Evolutionary conservation across 2,797 vertebrate species (phyloP).

Genomic region (Pangasius macronema): DNA sequence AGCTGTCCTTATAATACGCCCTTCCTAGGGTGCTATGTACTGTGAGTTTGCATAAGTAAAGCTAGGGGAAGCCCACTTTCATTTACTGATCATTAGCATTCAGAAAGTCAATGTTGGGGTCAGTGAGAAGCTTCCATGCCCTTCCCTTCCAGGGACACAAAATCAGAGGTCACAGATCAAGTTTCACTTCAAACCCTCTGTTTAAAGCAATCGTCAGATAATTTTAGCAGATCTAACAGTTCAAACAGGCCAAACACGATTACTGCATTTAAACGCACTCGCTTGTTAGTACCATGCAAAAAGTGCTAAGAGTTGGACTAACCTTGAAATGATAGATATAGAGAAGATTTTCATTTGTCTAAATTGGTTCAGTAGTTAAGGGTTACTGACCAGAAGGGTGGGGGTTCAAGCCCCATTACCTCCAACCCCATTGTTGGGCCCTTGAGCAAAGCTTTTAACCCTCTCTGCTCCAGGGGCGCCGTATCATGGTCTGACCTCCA

Average conservation of each 20-base stretch:
- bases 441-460: neutral
- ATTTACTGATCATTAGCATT: constrained; percentile 28
- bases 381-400: neutral
- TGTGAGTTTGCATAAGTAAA: neutral
- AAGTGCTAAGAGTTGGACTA: neutral
- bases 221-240: constrained; percentile 2
- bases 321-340: neutral
- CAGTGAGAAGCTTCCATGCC: constrained; percentile 5
- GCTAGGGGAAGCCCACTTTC: neutral
- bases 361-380: constrained; percentile 1
- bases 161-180: neutral
- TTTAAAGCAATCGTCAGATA: neutral
- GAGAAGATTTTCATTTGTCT: neutral
- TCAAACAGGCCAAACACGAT: neutral
- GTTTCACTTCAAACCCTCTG: neutral
- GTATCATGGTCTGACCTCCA: neutral
- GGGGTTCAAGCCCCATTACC: neutral
- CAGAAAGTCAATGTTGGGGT: constrained; percentile 3
- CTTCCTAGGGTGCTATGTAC: constrained; percentile 27
- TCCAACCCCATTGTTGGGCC: neutral
- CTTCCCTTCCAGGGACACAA: neutral
- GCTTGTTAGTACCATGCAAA: no score
- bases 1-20: constrained; percentile 6
- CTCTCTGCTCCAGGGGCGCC: neutral
- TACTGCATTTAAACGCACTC: neutral